Percentiles rank a stretch among this genome's conserved stretches.
Conservation (phyloP, 1,140 invertebrate species). For the Phenacoccus solenopsis region DNA sequence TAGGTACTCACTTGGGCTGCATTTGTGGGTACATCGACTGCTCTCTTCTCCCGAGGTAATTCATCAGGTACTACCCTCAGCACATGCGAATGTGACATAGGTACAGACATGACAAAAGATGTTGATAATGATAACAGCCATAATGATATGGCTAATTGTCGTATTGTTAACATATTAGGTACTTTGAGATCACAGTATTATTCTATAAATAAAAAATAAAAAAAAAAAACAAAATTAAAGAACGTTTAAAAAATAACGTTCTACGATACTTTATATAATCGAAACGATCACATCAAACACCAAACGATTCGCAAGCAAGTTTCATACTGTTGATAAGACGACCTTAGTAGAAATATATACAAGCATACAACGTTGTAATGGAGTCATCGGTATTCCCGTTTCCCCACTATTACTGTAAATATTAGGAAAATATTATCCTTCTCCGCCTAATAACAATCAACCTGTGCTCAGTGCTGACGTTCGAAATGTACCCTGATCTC, state of each 20-base stretch:
- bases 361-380: background rate
- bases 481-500: too few relatives aligned
- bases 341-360: conserved; percentile 4
- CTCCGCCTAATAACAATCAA: too few relatives aligned
- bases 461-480: too few relatives aligned
- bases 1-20: background rate
- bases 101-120: background rate
- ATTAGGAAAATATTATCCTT: too few relatives aligned
- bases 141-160: background rate
- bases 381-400: background rate
- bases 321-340: conserved; percentile 15
- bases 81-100: background rate
- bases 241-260: background rate
- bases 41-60: background rate
- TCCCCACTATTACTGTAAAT: background rate
- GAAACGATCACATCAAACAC: background rate
- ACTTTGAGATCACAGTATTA: background rate
- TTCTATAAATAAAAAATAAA: background rate
- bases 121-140: background rate
- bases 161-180: background rate
- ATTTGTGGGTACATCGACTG: background rate
- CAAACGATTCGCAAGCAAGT: background rate
- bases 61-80: background rate
- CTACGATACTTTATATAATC: background rate
- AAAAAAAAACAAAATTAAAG: background rate